These are phyloP conservation scores for Sipha maydis DNA, from an alignment of 2,888 invertebrate genomes.

Conservation along the genomic window DNA sequence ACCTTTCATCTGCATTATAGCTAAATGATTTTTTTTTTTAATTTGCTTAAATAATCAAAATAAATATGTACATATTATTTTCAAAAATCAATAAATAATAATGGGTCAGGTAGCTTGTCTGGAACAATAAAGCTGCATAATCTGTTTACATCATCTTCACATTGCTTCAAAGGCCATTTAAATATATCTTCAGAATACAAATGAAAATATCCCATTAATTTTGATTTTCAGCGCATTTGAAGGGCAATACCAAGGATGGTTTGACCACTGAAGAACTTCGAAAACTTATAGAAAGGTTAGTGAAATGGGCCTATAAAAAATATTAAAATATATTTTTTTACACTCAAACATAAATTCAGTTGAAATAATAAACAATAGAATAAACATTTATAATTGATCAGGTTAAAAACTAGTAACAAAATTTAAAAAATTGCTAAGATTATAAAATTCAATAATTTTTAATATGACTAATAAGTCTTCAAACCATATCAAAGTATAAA, in stretches of 20 bases:
- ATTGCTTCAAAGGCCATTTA: conserved; percentile 21
- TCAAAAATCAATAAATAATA: background rate
- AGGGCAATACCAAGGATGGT: conserved; percentile 85
- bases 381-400: background rate
- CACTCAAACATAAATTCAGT: background rate
- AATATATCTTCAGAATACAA: conserved; percentile 11
- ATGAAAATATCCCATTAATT: conserved; percentile 65
- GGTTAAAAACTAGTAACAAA: background rate
- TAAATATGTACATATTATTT: background rate
- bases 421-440: background rate
- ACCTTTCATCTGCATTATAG: background rate
- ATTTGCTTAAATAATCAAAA: conserved; percentile 8
- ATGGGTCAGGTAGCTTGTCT: background rate
- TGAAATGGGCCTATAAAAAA: conserved; percentile 67
- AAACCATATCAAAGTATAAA: background rate
- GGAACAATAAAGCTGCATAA: background rate
- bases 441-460: background rate
- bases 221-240: conserved; percentile 74
- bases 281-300: conserved; percentile 97
- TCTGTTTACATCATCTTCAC: conserved; percentile 31
- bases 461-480: background rate
- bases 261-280: conserved; percentile 96
- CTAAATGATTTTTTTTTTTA: background rate
- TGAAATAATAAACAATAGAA: background rate
- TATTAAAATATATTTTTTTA: background rate